Base-by-base conservation (phyloP, 2,113 vertebrate species). In the Pogonocichla stellata region DNA sequence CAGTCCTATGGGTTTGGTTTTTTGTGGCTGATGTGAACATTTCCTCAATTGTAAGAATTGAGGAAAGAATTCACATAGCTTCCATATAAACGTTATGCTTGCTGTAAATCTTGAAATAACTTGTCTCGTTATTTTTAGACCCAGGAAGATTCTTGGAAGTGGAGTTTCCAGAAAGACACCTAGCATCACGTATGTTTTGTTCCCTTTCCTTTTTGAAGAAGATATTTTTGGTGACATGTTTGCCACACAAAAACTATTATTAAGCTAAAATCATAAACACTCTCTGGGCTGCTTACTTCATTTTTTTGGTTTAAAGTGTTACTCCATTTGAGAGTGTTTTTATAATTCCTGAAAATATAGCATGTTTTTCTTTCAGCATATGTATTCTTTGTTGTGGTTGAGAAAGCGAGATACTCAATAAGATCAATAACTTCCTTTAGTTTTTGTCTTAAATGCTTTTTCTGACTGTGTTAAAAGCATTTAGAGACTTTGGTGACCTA, bases 101-200 rank as follows among this genome's bases (percentile, higher is more conserved):
- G 9, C 25, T 60, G 15, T 70, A 42, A 14, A 26, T 71, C 50
- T 86, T 83, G 38, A 88, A 93, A 71, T 96, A 45, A n/a, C 57
- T 75, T 86, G 12, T 87, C 51, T 78, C 48, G 1, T 84, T 95
- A 25, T 77, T 96, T 97, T 69, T 94, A 98, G 97, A 91, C 73
- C 86, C 72, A 96, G 36, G 86, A 97, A 97, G 81, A 80, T 60
- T 58, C 28, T 83, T 50, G 97, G 95, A 93, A 97, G 96, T 66
- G 78, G 58, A 84, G 60, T 57, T 93, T 85, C 95, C 60, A 91
- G 69, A 88, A 98, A 94, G 67, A 74, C 96, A 62, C 50, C 97
- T n/a, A 97, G 90, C 79, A 58, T 95, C 93, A 91, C 87, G 98
- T 98, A 98, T 96, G 98, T 97, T 85, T 89, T 91, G 8, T 78